Conservation (phyloP, 2,888 invertebrate species). For the Drosophila vallismaia region DNA sequence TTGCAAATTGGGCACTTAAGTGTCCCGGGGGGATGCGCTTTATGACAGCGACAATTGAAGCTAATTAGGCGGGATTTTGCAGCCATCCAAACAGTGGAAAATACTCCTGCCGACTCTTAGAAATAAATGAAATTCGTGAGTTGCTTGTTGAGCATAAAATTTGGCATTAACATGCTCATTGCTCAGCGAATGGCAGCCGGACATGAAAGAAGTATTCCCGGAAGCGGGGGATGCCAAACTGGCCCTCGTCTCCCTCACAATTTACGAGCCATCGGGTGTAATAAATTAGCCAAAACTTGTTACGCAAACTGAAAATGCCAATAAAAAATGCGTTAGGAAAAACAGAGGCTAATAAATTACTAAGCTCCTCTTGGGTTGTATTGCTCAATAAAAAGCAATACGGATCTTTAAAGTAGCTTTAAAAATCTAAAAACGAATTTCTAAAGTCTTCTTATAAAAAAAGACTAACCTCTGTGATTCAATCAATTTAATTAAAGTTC, state of each 20-base stretch:
- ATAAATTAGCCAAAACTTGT: slow-evolving; percentile 75
- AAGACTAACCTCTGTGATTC: slow-evolving; percentile 19
- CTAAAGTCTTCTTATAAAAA: background rate
- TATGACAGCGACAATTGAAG: slow-evolving; percentile 67
- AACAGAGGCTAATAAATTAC: slow-evolving; percentile 61
- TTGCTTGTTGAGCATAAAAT: slow-evolving; percentile 62
- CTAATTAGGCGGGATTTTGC: slow-evolving; percentile 64
- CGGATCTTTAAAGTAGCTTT: slow-evolving; percentile 35
- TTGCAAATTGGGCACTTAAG: slow-evolving; percentile 52
- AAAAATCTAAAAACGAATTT: slow-evolving; percentile 2
- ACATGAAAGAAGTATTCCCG: slow-evolving; percentile 18
- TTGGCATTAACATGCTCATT: slow-evolving; percentile 60
- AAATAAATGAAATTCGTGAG: slow-evolving; percentile 68
- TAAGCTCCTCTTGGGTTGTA: slow-evolving; percentile 5
- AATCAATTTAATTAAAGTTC: slow-evolving; percentile 63
- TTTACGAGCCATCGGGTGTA: slow-evolving; percentile 72
- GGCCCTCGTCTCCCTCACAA: slow-evolving; percentile 39
- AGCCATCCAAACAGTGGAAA: slow-evolving; percentile 28
- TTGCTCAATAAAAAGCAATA: background rate
- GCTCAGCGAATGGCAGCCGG: slow-evolving; percentile 47
- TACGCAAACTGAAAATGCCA: slow-evolving; percentile 66
- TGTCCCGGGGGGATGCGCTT: slow-evolving; percentile 55
- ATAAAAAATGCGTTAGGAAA: slow-evolving; percentile 63
- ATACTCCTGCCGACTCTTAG: slow-evolving; percentile 2
- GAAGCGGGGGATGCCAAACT: slow-evolving; percentile 12